Conservation (phyloP, 35 echinoderm and acorn worm genomes). For the Diadema setosum region DNA sequence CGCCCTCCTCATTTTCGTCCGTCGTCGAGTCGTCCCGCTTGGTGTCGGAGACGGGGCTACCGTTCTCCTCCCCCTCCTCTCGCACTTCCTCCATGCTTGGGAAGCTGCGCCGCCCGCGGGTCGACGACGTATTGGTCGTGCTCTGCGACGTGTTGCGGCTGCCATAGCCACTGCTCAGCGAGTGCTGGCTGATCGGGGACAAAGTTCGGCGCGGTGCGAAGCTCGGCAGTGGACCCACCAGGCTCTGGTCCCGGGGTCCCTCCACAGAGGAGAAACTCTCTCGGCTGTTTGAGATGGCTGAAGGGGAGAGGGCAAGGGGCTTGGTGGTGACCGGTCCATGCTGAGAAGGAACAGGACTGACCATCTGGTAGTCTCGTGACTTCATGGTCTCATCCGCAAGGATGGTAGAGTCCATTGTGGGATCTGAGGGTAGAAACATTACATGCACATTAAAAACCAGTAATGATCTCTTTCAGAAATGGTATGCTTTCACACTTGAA, state of each 20-base stretch:
- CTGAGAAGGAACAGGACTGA: neutral
- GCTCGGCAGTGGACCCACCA: constrained; percentile 21
- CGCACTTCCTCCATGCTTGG: constrained; percentile 31
- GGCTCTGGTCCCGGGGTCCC: constrained; percentile 30
- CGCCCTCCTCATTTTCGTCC: constrained; percentile 43
- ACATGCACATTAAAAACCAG: too few species aligned
- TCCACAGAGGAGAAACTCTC: constrained; percentile 53
- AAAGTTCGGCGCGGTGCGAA: constrained; percentile 35
- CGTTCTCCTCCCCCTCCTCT: neutral
- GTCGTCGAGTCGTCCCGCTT: constrained; percentile 24
- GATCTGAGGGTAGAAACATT: neutral
- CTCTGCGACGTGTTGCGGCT: constrained; percentile 70
- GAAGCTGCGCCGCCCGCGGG: constrained; percentile 22
- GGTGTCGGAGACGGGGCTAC: constrained; percentile 4
- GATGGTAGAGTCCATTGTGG: neutral
- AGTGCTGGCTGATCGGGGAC: constrained; percentile 52
- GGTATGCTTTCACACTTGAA: too few species aligned
- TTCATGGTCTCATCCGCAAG: neutral
- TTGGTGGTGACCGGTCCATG: neutral
- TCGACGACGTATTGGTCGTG: constrained; percentile 6
- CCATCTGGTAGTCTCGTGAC: neutral
- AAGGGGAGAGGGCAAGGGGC: constrained; percentile 41
- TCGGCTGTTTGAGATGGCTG: constrained; percentile 22
- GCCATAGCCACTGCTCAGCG: constrained; percentile 55
- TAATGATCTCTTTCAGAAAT: too few species aligned